Evolutionary conservation across 2,113 vertebrate species (phyloP).

Genomic region (Muntiacus reevesi): DNA sequence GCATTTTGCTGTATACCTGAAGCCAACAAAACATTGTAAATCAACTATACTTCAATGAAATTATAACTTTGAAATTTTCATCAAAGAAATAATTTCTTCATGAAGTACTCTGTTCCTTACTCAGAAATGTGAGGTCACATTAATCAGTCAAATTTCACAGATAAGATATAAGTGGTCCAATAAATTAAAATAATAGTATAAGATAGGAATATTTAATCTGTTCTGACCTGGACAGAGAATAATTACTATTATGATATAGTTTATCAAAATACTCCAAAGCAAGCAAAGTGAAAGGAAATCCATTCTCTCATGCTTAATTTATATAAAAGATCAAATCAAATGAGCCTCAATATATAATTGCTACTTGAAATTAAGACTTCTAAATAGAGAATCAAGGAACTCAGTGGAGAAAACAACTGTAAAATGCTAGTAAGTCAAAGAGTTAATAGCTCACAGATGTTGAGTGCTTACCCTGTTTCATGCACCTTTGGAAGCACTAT

Average conservation of each 20-base stretch:
- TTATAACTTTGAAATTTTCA: too few species aligned
- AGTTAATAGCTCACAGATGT: not conserved
- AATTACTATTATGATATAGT: not conserved
- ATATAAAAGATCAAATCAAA: not conserved
- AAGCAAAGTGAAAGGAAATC: not conserved
- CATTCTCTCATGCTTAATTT: not conserved
- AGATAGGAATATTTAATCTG: not conserved
- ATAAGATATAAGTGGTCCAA: not conserved
- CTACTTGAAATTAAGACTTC: not conserved
- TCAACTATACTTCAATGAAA: not conserved
- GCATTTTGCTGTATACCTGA: not conserved
- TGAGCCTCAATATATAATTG: not conserved
- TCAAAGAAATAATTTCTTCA: not conserved
- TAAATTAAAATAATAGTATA: not conserved
- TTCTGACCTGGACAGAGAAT: not conserved
- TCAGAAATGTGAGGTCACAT: not conserved
- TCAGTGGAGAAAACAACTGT: too few species aligned
- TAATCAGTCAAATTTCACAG: constrained; percentile 9
- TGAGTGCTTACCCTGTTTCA: not conserved
- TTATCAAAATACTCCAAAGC: not conserved
- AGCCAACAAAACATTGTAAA: not conserved
- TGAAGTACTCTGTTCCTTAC: not conserved
- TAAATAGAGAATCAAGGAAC: not conserved
- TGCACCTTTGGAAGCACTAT: not conserved
- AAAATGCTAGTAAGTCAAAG: not conserved